Evolutionary conservation across 2,797 vertebrate species (phyloP).

Genomic region (Ctenopoma kingsleyae): DNA sequence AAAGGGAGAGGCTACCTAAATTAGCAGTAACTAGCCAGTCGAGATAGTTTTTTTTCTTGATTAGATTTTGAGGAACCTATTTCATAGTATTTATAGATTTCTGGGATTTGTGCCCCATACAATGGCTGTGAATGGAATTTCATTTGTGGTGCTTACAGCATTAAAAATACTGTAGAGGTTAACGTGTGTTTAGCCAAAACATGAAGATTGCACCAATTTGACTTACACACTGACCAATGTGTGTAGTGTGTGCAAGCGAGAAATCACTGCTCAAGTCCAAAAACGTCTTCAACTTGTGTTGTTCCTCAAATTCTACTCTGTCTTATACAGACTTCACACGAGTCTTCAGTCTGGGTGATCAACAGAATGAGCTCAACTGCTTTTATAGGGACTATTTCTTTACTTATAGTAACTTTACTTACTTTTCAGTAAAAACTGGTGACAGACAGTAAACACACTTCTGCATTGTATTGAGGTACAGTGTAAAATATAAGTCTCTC

Average conservation of each 20-base stretch:
- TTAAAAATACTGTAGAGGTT: not conserved
- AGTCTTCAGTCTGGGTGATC: slow-evolving; percentile 13
- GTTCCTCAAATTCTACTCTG: not conserved
- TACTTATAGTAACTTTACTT: too few relatives aligned
- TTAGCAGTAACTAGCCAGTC: not conserved
- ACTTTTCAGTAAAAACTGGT: not conserved
- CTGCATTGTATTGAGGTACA: slow-evolving; percentile 1
- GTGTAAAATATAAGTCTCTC: slow-evolving; percentile 15
- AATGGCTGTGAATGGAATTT: not conserved
- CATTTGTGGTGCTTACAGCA: slow-evolving; percentile 15
- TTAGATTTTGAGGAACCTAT: slow-evolving; percentile 2
- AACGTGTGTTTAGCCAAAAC: not conserved
- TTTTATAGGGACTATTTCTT: slow-evolving; percentile 3
- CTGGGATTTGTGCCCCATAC: not conserved
- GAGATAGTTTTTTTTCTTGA: not conserved
- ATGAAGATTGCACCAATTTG: not conserved
- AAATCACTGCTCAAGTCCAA: too few relatives aligned
- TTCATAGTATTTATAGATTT: slow-evolving; percentile 1
- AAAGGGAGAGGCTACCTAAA: slow-evolving; percentile 14
- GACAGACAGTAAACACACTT: not conserved
- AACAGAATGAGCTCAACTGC: not conserved
- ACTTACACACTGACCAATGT: not conserved
- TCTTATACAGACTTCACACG: not conserved
- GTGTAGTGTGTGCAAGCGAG: not conserved
- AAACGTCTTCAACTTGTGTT: too few relatives aligned